A percentile compares a stretch with the other conserved stretches of the same genome.
phyloP scores from a whole-genome alignment of 1,140 invertebrate species.

The Meloidogyne floridensis region DNA sequence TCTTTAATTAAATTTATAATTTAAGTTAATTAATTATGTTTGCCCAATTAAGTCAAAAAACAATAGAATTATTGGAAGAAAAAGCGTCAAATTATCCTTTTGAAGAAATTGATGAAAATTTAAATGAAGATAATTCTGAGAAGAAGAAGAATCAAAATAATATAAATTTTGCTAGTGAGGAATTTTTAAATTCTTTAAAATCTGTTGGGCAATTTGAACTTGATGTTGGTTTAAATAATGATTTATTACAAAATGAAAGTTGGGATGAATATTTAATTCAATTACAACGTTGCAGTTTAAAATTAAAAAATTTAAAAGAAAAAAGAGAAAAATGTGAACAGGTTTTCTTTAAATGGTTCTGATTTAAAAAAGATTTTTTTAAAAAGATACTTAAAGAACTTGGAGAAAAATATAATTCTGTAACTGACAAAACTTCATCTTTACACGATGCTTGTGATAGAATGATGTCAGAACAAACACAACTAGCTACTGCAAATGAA shows the following conservation, averaged over 20 bases:
- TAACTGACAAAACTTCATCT: slow-evolving; percentile 60
- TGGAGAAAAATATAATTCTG: slow-evolving; percentile 51
- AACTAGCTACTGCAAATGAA: slow-evolving; percentile 59
- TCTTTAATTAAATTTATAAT: neutral
- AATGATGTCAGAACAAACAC: slow-evolving; percentile 62
- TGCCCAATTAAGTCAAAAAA: slow-evolving; percentile 20
- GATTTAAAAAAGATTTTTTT: neutral
- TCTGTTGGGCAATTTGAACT: neutral
- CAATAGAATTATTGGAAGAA: slow-evolving; percentile 30
- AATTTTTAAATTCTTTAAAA: slow-evolving; percentile 9
- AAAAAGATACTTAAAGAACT: slow-evolving; percentile 45
- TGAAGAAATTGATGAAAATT: slow-evolving; percentile 40
- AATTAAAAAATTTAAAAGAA: slow-evolving; percentile 24
- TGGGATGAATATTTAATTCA: slow-evolving; percentile 20
- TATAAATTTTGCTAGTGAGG: neutral
- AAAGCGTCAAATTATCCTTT: slow-evolving; percentile 29
- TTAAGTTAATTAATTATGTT: slow-evolving; percentile 1
- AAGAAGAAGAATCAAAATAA: neutral
- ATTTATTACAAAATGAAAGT: slow-evolving; percentile 6
- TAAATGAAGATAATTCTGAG: neutral
- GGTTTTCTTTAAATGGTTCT: slow-evolving; percentile 33
- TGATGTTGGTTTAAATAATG: neutral
- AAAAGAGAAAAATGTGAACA: slow-evolving; percentile 36
- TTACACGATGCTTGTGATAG: slow-evolving; percentile 63
- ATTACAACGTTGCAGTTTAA: slow-evolving; percentile 14